Evolutionary conservation across 2,888 invertebrate species (phyloP).

Genomic region (Eristalis arbustorum): DNA sequence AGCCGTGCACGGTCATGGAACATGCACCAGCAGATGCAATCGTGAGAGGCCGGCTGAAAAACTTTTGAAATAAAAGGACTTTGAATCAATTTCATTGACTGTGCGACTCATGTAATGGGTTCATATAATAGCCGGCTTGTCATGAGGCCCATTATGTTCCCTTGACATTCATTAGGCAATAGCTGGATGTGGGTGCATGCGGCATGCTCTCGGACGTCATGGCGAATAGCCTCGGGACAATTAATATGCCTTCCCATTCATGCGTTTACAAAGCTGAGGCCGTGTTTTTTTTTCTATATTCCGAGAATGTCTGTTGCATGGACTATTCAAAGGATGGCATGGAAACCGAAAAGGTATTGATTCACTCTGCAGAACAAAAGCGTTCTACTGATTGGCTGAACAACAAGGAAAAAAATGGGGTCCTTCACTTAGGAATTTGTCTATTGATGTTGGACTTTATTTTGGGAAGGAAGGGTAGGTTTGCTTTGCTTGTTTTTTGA

Average conservation of each 20-base stretch:
- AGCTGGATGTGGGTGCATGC: neutral
- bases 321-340: neutral
- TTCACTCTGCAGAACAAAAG: neutral
- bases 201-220: neutral
- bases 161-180: neutral
- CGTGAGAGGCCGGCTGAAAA: neutral
- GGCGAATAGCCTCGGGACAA: neutral
- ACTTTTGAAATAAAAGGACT: neutral
- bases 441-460: too few species aligned
- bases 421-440: too few species aligned
- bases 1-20: neutral
- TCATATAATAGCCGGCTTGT: neutral
- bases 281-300: neutral
- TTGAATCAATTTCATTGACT: conserved; percentile 2
- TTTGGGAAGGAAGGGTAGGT: too few species aligned
- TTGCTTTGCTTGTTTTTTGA: too few species aligned
- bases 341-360: neutral
- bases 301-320: neutral
- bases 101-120: neutral
- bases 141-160: neutral
- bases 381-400: neutral
- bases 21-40: neutral
- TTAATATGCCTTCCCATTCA: neutral
- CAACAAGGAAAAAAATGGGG: neutral
- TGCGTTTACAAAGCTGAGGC: neutral